Evolutionary conservation across 2,888 invertebrate species (phyloP).

Genomic region (Phania funesta): DNA sequence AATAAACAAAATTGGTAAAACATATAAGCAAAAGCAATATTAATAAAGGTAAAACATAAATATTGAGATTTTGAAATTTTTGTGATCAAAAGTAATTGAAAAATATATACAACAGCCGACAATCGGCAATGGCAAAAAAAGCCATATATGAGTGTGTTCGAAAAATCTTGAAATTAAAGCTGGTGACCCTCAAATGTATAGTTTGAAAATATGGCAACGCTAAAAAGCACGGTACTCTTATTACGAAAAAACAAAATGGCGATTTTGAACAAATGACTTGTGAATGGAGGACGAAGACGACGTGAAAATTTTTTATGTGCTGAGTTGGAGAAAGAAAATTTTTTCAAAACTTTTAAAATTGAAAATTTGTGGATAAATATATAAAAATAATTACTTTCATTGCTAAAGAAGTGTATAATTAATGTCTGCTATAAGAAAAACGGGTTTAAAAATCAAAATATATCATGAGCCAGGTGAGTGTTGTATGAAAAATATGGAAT

Average conservation of each 20-base stretch:
- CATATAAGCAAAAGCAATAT: not conserved
- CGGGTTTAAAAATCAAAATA: constrained; percentile 75
- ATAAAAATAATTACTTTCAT: constrained; percentile 65
- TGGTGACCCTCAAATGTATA: constrained; percentile 59
- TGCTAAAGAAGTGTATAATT: constrained; percentile 75
- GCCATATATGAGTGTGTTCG: constrained; percentile 50
- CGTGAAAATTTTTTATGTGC: constrained; percentile 70
- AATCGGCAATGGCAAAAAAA: not conserved
- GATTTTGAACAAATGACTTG: constrained; percentile 73
- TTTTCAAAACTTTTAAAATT: constrained; percentile 71
- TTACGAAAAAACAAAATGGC: constrained; percentile 76
- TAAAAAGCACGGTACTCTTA: constrained; percentile 27
- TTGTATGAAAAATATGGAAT: constrained; percentile 71
- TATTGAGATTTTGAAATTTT: too few species aligned
- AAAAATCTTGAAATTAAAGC: constrained; percentile 34
- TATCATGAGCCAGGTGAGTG: constrained; percentile 80
- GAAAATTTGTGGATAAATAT: constrained; percentile 62
- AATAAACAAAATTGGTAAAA: not conserved
- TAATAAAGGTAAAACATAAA: not conserved
- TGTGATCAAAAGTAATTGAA: not conserved
- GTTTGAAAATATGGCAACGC: constrained; percentile 46
- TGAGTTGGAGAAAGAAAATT: constrained; percentile 71
- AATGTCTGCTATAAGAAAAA: constrained; percentile 78
- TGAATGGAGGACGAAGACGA: constrained; percentile 70
- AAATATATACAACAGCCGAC: constrained; percentile 1